phyloP scores from a whole-genome alignment of 2,797 vertebrate genomes.

The Staurois parvus region DNA sequence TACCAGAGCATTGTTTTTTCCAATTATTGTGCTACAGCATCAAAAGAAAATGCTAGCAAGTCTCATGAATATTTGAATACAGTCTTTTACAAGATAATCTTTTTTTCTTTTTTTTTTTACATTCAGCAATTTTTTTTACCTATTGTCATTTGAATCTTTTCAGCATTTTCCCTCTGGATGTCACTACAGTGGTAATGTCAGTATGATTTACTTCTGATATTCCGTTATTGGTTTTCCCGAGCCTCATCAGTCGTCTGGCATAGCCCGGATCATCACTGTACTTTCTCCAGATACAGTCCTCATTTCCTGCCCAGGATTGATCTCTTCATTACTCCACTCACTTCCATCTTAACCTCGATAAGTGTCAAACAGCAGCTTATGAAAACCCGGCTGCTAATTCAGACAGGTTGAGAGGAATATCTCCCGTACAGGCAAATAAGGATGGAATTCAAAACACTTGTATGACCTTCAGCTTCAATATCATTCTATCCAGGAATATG shows the following conservation, averaged over 20 bases:
- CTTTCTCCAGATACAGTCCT: not conserved
- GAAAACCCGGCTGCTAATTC: slow-evolving; percentile 52
- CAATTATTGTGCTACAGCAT: not conserved
- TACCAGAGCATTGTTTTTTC: not conserved
- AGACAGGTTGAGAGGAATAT: slow-evolving; percentile 47
- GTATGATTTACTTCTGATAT: slow-evolving; percentile 17
- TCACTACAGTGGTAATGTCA: not conserved
- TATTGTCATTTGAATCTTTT: slow-evolving; percentile 13
- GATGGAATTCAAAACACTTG: slow-evolving; percentile 59
- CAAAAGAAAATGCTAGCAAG: too few relatives aligned
- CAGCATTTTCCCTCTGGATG: not conserved
- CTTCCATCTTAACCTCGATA: slow-evolving; percentile 31
- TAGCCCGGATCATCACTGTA: not conserved
- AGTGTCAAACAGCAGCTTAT: slow-evolving; percentile 57
- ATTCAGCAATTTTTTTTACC: slow-evolving; percentile 5
- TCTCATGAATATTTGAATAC: too few relatives aligned
- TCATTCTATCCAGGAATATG: slow-evolving; percentile 57
- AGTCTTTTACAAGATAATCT: too few relatives aligned
- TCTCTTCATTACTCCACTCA: slow-evolving; percentile 19
- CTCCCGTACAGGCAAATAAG: slow-evolving; percentile 31
- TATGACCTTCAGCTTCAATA: slow-evolving; percentile 61
- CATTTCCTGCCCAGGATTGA: not conserved
- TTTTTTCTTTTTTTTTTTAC: not conserved
- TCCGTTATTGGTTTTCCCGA: not conserved
- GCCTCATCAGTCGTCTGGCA: slow-evolving; percentile 34